Base-by-base conservation (phyloP, 2,888 invertebrate genomes). In the Isotomurus palustris region DNA sequence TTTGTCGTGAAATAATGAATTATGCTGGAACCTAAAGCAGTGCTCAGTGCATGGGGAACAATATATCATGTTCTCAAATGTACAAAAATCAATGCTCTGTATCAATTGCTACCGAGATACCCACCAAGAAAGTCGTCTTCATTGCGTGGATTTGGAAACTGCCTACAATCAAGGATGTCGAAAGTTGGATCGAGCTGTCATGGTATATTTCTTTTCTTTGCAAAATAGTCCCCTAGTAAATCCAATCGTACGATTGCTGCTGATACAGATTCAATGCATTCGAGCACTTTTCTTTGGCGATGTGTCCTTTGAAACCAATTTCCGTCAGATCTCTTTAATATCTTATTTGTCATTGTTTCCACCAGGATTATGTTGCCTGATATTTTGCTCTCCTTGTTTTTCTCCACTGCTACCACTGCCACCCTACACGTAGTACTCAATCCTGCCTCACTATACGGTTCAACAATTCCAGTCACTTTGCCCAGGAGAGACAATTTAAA, bases 61-160 rank as follows among this genome's bases (percentile, higher is more conserved):
- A 62, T 86, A 82, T 75, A 85, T 86, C 66, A 84, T 87, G 82
- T 87, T 83, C 74, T 85, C 84, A 6, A 82, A 83, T 49, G 80
- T 83, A 56, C 83, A 83, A 71, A 82, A 84, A 72, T 78, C 80
- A 47, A 84, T 87, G 83, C 76, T 86, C 41, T 87, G 87, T 74
- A 85, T 86, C 41, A 85, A 84, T 68, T 87, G 87, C 72, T 86
- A 86, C 71, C 80, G 85, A 35, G 85, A 85, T 70, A 82, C 83
- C 51, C 83, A 83, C 49, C 79, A 81, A 44, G 85, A 85, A 64
- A 79, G 82, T 19, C 76, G 85, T 32, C 78, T 83, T 1, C 66
- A 85, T 72, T 87, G 86, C 74, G 79, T 86, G 19, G 86, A 86
- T 71, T 82, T 87, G 65, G 86, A 87, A 70, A 83, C 83, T 35